Evolutionary conservation across 1,140 invertebrate species (phyloP), one percentile per base, ranked within the genome.

Genomic region (Drosophila littoralis): DNA sequence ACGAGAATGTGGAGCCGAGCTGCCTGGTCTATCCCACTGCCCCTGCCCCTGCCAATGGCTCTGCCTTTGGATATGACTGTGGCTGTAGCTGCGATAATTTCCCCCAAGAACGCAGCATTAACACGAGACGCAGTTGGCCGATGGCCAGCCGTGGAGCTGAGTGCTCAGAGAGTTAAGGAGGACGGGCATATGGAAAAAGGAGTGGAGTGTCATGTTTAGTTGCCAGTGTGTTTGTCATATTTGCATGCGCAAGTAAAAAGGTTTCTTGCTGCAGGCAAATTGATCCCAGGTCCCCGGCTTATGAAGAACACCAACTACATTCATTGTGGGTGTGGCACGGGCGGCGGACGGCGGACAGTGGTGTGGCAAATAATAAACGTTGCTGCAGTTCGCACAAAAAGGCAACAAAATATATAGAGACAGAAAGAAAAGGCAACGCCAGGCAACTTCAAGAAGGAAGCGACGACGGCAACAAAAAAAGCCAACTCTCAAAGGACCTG

Each of bases 401-500:
- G 42, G 54, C 8, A 52, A 48, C 9, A 38, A 36, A 12, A 40
- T 7, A 12, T 12, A 10, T 6, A 40, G 38, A 51, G 13, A 65
- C 10, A 51, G 8, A 15, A 15, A 10, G 33, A 50, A 35, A 22
- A 45, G 17, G 15, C 13, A 17, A 15, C 15, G 50, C 8, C 9
- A 4, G 35, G 33, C 28, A 64, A 60, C 42, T 59, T 59, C 38
- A 61, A 84, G 51, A 48, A 75, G 69, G 58, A 12, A 10, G 69
- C 77, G 67, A 63, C 77, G 40, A 69, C 4, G 55, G 57, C 71
- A 69, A 74, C 83, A 79, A 68, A 89, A 81, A 84, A 84, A 81
- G 79, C 75, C 65, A 89, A 79, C 64, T 91, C 90, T 82, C 90
- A 89, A 82, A 91, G 90, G 90, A 91, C 79, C 81, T 91, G 83